These are phyloP conservation scores for Drosophila paulistorum DNA, from an alignment of 1,140 invertebrate genomes.

Conservation along the genomic window DNA sequence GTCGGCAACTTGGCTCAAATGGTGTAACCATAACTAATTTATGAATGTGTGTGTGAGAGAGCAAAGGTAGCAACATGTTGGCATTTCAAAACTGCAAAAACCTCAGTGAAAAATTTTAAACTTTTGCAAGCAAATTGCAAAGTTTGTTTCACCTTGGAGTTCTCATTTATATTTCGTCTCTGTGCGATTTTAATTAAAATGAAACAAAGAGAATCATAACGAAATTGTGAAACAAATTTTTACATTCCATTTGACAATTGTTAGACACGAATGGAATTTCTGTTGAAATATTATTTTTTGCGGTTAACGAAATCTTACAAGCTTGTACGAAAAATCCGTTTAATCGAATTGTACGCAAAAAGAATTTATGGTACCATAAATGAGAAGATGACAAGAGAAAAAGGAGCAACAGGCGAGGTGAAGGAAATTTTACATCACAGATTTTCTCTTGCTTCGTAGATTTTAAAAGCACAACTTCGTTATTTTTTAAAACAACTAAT, in stretches of 20 bases:
- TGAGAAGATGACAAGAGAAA: no score
- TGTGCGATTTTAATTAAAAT: neutral
- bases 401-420: no score
- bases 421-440: no score
- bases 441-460: no score
- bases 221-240: neutral
- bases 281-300: neutral
- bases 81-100: neutral
- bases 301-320: no score
- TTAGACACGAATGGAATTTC: neutral
- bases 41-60: constrained; percentile 2
- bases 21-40: constrained; percentile 32
- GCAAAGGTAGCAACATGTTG: neutral
- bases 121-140: neutral
- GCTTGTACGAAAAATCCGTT: no score
- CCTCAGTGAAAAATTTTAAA: neutral
- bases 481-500: no score
- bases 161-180: neutral
- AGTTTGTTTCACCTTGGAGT: neutral
- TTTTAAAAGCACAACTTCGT: no score
- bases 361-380: no score
- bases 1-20: constrained; percentile 18
- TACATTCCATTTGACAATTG: neutral
- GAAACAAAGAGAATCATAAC: neutral
- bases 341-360: no score